Conservation (phyloP, 2,797 vertebrate genomes). For the Graptemys geographica region DNA sequence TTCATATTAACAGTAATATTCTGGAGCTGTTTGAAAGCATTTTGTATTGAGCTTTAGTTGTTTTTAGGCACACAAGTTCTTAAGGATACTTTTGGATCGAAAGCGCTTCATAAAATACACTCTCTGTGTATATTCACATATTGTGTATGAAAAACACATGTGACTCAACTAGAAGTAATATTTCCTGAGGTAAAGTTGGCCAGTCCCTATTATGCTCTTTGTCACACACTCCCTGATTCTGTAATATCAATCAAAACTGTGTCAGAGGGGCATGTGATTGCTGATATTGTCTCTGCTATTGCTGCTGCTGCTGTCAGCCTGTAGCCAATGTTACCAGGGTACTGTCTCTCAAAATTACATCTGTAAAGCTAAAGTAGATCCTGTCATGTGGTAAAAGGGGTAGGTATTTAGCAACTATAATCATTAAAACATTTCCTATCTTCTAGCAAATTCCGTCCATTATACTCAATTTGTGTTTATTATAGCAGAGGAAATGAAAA, state of each 20-base stretch:
- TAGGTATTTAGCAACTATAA: background rate
- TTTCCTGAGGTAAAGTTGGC: background rate
- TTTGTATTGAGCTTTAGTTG: background rate
- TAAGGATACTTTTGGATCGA: background rate
- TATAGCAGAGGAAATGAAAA: conserved; percentile 9
- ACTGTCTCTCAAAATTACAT: conserved; percentile 21
- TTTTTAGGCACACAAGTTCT: background rate
- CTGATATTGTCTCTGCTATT: conserved; percentile 21
- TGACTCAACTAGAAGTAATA: background rate
- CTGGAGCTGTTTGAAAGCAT: background rate
- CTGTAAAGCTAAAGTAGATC: conserved; percentile 38
- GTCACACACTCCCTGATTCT: background rate
- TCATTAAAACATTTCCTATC: background rate
- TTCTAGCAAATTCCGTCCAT: conserved; percentile 8
- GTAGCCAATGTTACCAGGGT: conserved; percentile 1
- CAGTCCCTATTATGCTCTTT: background rate
- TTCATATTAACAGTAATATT: background rate
- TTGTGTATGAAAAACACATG: background rate
- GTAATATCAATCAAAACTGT: conserved; percentile 30
- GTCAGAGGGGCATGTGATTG: conserved; percentile 7
- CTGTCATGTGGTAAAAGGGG: background rate
- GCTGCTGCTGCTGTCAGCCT: background rate
- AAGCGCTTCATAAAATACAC: background rate
- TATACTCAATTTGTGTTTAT: conserved; percentile 36
- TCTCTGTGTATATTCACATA: background rate